These are phyloP conservation scores for Dinoponera quadriceps DNA, from an alignment of 1,140 invertebrate species.

Conservation along the genomic window DNA sequence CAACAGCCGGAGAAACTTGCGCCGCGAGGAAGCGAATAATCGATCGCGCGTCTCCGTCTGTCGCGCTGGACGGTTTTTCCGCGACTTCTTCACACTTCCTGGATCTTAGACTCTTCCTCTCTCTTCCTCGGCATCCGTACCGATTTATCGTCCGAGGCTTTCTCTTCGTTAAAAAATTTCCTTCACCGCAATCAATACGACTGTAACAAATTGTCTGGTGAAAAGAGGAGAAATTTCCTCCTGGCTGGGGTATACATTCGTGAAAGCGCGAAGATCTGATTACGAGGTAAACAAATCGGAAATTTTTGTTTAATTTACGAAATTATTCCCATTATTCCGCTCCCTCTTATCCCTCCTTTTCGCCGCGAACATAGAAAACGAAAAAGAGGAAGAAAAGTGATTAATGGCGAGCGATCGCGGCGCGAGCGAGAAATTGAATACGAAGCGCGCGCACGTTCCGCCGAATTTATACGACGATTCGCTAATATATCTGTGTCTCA, in stretches of 20 bases:
- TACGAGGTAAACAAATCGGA: constrained; percentile 15
- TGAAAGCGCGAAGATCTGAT: constrained; percentile 32
- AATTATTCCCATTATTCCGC: background rate
- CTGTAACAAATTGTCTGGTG: background rate
- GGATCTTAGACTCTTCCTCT: background rate
- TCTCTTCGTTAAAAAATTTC: constrained; percentile 33
- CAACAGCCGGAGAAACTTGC: constrained; percentile 33
- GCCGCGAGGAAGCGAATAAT: background rate
- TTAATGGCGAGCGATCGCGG: background rate
- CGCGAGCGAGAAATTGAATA: background rate
- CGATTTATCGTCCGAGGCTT: background rate
- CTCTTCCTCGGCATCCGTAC: background rate
- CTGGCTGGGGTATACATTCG: background rate
- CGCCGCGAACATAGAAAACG: too few relatives aligned
- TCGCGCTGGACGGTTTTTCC: too few relatives aligned
- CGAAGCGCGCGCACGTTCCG: background rate
- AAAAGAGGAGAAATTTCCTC: constrained; percentile 18
- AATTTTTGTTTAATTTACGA: constrained; percentile 30
- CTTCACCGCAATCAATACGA: background rate
- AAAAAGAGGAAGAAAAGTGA: background rate
- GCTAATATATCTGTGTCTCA: background rate
- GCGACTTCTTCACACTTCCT: too few relatives aligned
- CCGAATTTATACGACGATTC: background rate
- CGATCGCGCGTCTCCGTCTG: background rate
- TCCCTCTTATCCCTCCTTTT: background rate